Base-by-base conservation (phyloP, 2,113 vertebrate species). In the Pedetes capensis region DNA sequence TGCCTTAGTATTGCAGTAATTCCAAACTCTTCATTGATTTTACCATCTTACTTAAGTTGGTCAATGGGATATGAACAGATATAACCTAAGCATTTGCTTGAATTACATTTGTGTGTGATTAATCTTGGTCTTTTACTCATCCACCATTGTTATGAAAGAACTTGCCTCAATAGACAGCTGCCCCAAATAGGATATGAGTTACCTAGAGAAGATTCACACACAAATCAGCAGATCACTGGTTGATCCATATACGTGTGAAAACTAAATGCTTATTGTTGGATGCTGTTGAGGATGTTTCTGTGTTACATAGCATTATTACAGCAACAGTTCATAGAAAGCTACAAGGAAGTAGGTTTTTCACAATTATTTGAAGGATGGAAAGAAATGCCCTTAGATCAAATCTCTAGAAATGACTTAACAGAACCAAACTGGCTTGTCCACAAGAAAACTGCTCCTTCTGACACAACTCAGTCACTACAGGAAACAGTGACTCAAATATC, bases 131-230 rank as follows among this genome's bases (percentile, higher is more conserved):
- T 96, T 53, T 92, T 6, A 25, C 3, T 0, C 0, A 4, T 53
- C 76, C 89, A 32, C 16, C 17, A 64, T 22, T 69, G 4, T 3
- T 3, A 34, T 18, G 7, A 64, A 25, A 85, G 66, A 85, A 72
- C 13, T 13, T 14, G 4, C n/a, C 2, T 72, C 22, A 49, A 2
- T 37, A 22, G 17, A 18, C 1, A 47, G 11, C 2, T 4, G 14
- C 23, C 57, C 47, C 57, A 37, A 17, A 20, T 29, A 85, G 12
- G 20, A 76, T 76, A 5, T 5, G 8, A 51, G 17, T 71, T 8
- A 32, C 13, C 16, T 63, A 18, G 47, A 68, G 17, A 53, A 80
- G 22, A 76, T 27, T 25, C 20, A 12, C 74, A 59, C 8, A 2
- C 9, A 75, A 89, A 85, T 44, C 16, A 80, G n/a, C 32, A 93